Evolutionary conservation across 2,113 vertebrate genomes (phyloP), one percentile per base, ranked within the genome.

Genomic region (Chelonoidis abingdonii): DNA sequence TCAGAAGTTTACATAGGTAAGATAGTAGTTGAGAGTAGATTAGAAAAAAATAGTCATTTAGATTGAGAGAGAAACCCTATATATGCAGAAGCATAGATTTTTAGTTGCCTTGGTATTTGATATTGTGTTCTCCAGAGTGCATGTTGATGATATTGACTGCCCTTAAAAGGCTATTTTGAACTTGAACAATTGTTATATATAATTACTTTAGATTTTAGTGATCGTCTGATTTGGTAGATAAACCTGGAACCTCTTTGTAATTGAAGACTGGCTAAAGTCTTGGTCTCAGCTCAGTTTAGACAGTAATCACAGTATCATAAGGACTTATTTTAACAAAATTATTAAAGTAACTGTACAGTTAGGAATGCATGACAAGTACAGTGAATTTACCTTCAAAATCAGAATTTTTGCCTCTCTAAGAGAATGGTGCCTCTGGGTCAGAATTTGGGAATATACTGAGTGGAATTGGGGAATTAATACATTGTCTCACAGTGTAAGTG

Each of bases 381-480:
- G 93, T 96, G 95, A 94, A 52, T 65, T 86, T 69, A 11, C 50
- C 85, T 41, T 80, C 87, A 72, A n/a, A 93, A 89, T 88, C 82
- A 95, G 38, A 94, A 89, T 92, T 75, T 95, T 85, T 69, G 62
- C 31, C 13, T 95, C 93, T 88, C 75, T 56, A 82, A 93, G 53
- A 75, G 44, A 17, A 10, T 76, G 27, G 82, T 86, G 38, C 38
- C 38, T 86, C 89, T 2, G 14, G 78, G 59, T 53, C 19, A 86
- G 53, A n/a, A 86, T 92, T 92, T 84, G 59, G 4, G 4, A 76
- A 94, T 92, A 49, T 88, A 35, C 14, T 10, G 3, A 69, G 35
- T 57, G 75, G 80, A 38, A 12, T 8, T 75, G 75, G 91, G 86
- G 53, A 88, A 0, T 27, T 65, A 25, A 54, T 59, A 83, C 76